phyloP scores from a whole-genome alignment of 1,140 invertebrate genomes.

The Whitmania pigra region DNA sequence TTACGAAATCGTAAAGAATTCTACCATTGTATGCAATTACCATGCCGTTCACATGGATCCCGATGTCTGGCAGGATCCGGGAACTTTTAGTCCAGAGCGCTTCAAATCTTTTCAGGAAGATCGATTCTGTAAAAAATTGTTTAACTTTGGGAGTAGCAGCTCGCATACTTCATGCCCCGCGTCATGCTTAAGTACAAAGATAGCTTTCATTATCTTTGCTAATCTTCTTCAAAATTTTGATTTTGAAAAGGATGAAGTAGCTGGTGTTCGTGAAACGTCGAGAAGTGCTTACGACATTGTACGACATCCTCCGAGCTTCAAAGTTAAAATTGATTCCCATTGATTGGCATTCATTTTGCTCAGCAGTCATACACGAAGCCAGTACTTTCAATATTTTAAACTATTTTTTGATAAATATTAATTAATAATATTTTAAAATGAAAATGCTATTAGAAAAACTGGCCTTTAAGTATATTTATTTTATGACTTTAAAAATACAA shows the following conservation, averaged over 20 bases:
- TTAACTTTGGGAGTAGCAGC: not conserved
- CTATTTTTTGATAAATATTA: no score
- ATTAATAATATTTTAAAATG: no score
- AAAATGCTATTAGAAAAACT: no score
- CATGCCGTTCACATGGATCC: constrained; percentile 3
- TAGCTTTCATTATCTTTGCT: not conserved
- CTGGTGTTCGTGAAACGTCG: no score
- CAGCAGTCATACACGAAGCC: no score
- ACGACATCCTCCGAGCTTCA: no score
- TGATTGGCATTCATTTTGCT: no score
- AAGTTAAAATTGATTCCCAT: no score
- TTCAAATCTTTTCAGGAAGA: not conserved
- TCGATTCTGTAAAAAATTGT: not conserved
- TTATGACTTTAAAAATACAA: no score
- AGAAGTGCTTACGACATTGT: no score
- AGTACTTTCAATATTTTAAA: no score
- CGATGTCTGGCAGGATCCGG: not conserved
- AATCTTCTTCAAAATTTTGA: constrained; percentile 12
- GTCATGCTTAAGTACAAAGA: not conserved
- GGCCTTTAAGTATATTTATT: no score
- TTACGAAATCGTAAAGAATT: not conserved
- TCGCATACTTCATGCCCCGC: not conserved
- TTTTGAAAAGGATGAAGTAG: not conserved
- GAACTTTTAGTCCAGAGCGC: not conserved
- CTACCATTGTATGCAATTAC: not conserved